Conservation (phyloP, 2,113 vertebrate species). For the Oenanthe oenanthe region DNA sequence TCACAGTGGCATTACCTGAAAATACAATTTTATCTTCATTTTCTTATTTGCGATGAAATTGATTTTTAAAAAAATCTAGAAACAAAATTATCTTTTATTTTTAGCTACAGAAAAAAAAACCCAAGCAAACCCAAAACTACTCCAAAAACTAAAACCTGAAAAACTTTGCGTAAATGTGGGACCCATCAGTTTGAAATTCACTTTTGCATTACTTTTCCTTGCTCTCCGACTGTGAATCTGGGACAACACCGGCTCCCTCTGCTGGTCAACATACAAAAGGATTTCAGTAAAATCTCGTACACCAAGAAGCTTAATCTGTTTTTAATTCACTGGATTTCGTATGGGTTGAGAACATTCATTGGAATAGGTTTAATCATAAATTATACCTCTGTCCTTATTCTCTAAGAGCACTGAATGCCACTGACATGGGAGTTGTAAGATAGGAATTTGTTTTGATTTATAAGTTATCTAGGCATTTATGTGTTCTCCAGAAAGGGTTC, state of each 20-base stretch:
- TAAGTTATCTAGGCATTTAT: background rate
- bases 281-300: background rate
- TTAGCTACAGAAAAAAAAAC: background rate
- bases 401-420: background rate
- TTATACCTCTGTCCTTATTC: background rate
- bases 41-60: background rate
- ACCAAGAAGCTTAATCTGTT: background rate
- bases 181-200: background rate
- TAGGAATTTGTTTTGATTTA: background rate
- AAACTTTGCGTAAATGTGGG: background rate
- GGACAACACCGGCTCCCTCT: constrained; percentile 49
- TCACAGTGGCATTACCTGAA: background rate
- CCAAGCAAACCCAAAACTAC: too few species aligned
- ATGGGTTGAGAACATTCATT: background rate
- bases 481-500: background rate
- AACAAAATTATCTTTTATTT: background rate
- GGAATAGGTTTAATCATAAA: background rate
- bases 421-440: too few species aligned
- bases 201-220: background rate
- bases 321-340: background rate
- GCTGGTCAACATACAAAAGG: background rate
- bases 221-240: background rate
- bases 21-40: background rate
- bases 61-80: background rate
- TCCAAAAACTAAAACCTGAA: background rate